Evolutionary conservation across 1,140 invertebrate species (phyloP).

Genomic region (Aphelinus certus): DNA sequence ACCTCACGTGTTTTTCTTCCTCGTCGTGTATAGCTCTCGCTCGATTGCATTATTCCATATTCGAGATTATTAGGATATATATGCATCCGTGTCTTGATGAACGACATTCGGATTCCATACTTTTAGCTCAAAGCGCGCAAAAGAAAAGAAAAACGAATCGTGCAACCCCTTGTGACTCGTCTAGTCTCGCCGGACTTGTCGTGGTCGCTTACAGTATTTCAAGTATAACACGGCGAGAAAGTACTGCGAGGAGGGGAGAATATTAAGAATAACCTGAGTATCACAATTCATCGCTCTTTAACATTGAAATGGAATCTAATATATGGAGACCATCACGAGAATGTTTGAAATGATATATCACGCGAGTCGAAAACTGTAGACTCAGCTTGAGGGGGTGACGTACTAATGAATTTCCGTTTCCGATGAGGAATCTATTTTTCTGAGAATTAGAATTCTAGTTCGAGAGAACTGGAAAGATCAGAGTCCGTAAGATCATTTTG

Average conservation of each 20-base stretch:
- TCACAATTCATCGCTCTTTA: constrained; percentile 22
- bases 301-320: neutral
- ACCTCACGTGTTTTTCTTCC: neutral
- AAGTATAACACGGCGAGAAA: constrained; percentile 17
- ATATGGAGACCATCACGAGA: neutral
- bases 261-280: constrained; percentile 12
- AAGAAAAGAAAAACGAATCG: constrained; percentile 10
- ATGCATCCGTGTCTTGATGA: too few species aligned
- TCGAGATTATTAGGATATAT: too few species aligned
- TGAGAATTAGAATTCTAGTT: too few species aligned
- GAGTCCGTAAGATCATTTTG: too few species aligned
- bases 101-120: too few species aligned
- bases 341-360: constrained; percentile 7
- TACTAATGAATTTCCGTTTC: too few species aligned
- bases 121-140: too few species aligned
- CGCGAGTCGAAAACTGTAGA: neutral
- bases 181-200: constrained; percentile 34
- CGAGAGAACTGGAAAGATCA: too few species aligned
- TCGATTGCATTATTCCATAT: too few species aligned
- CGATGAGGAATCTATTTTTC: too few species aligned
- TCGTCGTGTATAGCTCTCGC: neutral
- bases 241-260: neutral
- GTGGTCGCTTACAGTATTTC: constrained; percentile 30
- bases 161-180: constrained; percentile 10
- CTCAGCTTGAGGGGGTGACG: too few species aligned